A percentile compares a stretch with the other conserved stretches of the same genome.
Conservation (phyloP, 2,888 invertebrate genomes). For the Lymantria dispar region DNA sequence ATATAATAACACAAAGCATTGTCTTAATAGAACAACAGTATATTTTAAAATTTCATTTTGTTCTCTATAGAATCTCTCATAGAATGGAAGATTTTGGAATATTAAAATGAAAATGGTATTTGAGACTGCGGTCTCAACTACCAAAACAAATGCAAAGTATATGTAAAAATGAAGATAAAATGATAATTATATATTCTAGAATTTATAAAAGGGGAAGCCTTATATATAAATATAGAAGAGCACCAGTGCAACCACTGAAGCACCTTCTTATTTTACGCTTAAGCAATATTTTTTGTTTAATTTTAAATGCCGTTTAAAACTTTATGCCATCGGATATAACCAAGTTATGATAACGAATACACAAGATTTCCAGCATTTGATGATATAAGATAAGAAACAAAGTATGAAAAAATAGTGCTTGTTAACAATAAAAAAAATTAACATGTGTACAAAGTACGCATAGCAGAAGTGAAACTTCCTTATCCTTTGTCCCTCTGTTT, state of each 20-base stretch:
- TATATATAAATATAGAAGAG: conserved; percentile 43
- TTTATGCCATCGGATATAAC: conserved; percentile 8
- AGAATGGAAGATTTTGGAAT: conserved; percentile 6
- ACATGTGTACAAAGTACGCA: too few relatives aligned
- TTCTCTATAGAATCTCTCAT: not conserved
- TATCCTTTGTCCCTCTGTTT: too few relatives aligned
- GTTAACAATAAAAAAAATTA: too few relatives aligned
- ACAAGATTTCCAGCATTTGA: too few relatives aligned
- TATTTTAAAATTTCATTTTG: not conserved
- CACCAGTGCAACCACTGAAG: conserved; percentile 63
- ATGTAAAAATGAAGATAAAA: conserved; percentile 21
- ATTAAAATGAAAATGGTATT: not conserved
- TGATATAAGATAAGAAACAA: too few relatives aligned
- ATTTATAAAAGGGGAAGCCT: conserved; percentile 54
- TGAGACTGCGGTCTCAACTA: not conserved
- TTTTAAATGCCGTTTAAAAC: conserved; percentile 15
- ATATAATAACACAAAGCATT: conserved; percentile 22
- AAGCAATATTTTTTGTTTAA: conserved; percentile 32
- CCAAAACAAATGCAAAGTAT: conserved; percentile 24
- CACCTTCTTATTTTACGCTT: conserved; percentile 45
- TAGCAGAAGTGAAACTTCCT: too few relatives aligned
- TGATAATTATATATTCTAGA: conserved; percentile 32
- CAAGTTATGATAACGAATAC: not conserved
- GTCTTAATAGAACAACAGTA: not conserved
- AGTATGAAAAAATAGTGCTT: too few relatives aligned